Conservation (phyloP, 2,113 vertebrate genomes). For the Jacana jacana region DNA sequence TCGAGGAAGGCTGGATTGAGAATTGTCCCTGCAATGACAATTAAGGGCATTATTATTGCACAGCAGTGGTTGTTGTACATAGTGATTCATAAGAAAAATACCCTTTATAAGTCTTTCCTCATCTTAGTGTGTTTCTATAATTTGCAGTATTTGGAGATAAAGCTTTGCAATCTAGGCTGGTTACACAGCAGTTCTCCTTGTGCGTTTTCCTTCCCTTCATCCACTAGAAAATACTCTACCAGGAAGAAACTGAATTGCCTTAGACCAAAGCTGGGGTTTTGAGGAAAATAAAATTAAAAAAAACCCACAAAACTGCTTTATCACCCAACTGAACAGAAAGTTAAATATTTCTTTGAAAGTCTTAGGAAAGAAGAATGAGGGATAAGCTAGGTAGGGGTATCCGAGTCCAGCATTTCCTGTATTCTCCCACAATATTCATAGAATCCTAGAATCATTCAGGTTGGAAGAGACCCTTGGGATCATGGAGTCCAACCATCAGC, state of each 20-base stretch:
- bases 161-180: neutral
- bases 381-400: neutral
- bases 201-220: fast-evolving
- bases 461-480: too few species aligned
- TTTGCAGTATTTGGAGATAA: neutral
- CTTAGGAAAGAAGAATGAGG: neutral
- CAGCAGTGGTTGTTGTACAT: neutral
- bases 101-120: neutral
- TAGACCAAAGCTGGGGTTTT: neutral
- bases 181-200: neutral
- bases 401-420: neutral
- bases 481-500: too few species aligned
- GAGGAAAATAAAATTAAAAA: neutral
- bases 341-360: neutral
- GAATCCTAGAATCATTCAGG: too few species aligned
- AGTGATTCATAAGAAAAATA: neutral
- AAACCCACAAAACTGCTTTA: neutral
- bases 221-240: neutral
- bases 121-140: neutral
- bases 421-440: neutral
- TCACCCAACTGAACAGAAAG: neutral
- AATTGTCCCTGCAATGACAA: neutral
- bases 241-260: neutral
- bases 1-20: neutral
- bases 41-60: neutral